phyloP scores from a whole-genome alignment of 2,797 vertebrate species.

The Muscicapa striata region DNA sequence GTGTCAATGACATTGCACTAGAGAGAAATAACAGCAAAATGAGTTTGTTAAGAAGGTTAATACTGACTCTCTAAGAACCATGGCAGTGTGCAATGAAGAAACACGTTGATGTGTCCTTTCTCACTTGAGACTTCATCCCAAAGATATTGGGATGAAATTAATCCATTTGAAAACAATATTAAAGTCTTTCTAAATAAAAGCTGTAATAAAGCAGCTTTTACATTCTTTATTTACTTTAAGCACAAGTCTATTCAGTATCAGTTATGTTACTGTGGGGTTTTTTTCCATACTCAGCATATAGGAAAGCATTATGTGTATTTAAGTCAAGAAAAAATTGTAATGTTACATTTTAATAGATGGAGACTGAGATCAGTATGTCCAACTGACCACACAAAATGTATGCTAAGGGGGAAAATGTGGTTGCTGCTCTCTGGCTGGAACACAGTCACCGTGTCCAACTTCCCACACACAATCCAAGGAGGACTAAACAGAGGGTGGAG shows the following conservation, averaged over 20 bases:
- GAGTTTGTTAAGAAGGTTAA: background rate
- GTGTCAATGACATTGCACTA: background rate
- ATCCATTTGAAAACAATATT: background rate
- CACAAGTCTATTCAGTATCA: background rate
- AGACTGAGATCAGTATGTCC: background rate
- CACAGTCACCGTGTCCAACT: rapidly evolving
- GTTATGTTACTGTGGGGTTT: rapidly evolving
- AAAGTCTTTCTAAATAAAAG: background rate
- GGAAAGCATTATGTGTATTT: background rate
- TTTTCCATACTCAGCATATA: background rate
- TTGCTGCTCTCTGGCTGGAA: background rate
- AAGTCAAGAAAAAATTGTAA: background rate
- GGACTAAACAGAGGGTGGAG: rapidly evolving
- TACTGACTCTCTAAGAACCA: background rate
- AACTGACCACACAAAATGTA: background rate
- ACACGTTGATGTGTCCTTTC: background rate
- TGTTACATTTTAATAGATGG: background rate
- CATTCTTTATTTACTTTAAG: background rate
- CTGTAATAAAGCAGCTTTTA: background rate
- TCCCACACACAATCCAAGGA: background rate
- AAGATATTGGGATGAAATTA: background rate
- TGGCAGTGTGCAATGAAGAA: background rate
- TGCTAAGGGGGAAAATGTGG: background rate
- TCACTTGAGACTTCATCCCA: background rate
- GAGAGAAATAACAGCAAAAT: background rate